A percentile compares a stretch with the other conserved stretches of the same genome.
phyloP scores from a whole-genome alignment of 1,140 invertebrate genomes.

The Aphaenogaster ashmeadi region DNA sequence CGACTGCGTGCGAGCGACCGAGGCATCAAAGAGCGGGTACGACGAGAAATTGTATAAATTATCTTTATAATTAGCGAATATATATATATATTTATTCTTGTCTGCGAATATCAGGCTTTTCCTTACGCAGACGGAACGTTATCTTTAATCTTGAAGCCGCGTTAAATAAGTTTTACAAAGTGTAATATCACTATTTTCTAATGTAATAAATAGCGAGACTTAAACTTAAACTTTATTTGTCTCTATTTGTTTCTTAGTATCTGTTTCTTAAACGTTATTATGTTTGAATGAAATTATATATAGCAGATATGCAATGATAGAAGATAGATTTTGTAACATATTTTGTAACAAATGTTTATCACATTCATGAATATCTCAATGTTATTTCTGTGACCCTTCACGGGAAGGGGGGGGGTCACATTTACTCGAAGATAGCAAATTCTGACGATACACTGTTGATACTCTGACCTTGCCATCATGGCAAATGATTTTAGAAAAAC shows the following conservation, averaged over 20 bases:
- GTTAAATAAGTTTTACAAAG: neutral
- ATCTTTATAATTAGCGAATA: conserved; percentile 7
- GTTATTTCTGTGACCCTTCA: neutral
- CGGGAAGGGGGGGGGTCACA: neutral
- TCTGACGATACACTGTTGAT: neutral
- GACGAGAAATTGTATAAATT: conserved; percentile 36
- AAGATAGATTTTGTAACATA: conserved; percentile 17
- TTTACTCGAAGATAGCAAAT: neutral
- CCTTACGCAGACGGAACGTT: neutral
- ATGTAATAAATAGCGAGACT: neutral
- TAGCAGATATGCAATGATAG: neutral
- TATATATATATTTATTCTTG: neutral
- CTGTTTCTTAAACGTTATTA: neutral
- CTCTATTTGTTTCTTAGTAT: neutral
- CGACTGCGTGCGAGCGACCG: conserved; percentile 86
- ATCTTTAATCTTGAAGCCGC: neutral
- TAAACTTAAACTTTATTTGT: neutral
- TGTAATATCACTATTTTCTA: neutral
- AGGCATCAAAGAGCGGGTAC: conserved; percentile 85
- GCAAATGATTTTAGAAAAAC: conserved; percentile 19
- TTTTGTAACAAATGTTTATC: conserved; percentile 23
- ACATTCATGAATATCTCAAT: neutral
- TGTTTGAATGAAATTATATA: conserved; percentile 2
- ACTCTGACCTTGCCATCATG: conserved; percentile 22
- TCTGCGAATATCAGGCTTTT: neutral